A percentile compares a stretch with the other conserved stretches of the same genome.
Conservation (phyloP, 2,888 invertebrate genomes). For the Leptopterna dolabrata region DNA sequence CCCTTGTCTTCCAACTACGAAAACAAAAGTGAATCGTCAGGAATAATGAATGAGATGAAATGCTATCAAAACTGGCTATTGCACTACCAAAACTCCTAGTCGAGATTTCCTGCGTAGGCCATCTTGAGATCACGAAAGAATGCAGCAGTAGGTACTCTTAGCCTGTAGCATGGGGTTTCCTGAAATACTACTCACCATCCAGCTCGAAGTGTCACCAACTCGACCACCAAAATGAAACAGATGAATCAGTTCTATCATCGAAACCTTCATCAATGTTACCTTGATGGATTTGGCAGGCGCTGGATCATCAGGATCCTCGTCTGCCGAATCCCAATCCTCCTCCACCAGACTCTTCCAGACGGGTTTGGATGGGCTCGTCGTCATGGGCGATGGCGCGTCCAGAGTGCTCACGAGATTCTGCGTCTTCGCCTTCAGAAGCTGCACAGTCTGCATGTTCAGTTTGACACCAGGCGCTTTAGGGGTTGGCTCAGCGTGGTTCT, state of each 20-base stretch:
- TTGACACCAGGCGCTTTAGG: constrained; percentile 19
- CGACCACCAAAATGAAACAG: too few species aligned
- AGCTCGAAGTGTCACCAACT: too few species aligned
- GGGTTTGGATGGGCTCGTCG: constrained; percentile 28
- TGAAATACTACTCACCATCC: too few species aligned
- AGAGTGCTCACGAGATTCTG: constrained; percentile 2
- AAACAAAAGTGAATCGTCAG: too few species aligned
- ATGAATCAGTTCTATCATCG: too few species aligned
- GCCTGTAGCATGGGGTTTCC: too few species aligned
- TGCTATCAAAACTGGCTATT: too few species aligned
- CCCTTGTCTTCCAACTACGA: background rate
- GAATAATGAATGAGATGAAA: too few species aligned
- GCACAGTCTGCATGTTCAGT: constrained; percentile 30
- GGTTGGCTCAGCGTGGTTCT: background rate
- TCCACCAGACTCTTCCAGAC: constrained; percentile 55
- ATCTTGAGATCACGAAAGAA: too few species aligned
- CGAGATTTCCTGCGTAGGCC: too few species aligned
- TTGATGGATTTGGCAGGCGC: background rate
- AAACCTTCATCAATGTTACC: background rate
- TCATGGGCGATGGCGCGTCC: background rate
- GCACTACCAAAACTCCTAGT: too few species aligned
- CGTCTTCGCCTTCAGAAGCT: constrained; percentile 32
- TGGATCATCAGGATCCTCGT: constrained; percentile 39
- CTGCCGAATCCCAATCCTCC: constrained; percentile 62
- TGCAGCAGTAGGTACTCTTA: too few species aligned